Percentiles rank a stretch among this genome's conserved stretches.
phyloP scores from a whole-genome alignment of 2,797 vertebrate genomes.

The Eleutherodactylus coqui region DNA sequence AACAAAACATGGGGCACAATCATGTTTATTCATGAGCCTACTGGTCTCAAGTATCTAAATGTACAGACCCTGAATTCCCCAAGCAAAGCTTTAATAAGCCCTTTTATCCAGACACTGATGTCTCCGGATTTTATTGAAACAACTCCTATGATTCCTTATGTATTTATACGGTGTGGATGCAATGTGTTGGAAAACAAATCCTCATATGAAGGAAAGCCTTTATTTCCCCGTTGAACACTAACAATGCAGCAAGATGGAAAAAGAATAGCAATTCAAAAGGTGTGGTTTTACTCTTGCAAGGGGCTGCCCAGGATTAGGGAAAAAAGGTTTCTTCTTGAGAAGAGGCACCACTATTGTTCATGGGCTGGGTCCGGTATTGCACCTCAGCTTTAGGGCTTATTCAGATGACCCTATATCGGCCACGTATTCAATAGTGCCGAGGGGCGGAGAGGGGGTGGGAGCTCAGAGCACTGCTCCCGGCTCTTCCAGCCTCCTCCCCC shows the following conservation, averaged over 20 bases:
- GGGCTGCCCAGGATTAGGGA: background rate
- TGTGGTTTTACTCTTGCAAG: background rate
- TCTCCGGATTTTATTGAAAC: slow-evolving; percentile 1
- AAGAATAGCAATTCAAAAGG: background rate
- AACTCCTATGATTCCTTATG: background rate
- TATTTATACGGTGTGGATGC: slow-evolving; percentile 11
- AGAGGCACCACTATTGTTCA: background rate
- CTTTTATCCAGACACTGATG: slow-evolving; percentile 16
- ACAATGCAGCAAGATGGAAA: background rate
- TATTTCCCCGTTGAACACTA: background rate
- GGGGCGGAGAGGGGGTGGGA: no score
- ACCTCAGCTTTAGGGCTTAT: no score
- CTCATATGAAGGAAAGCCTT: background rate
- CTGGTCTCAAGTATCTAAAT: slow-evolving; percentile 32
- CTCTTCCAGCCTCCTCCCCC: no score
- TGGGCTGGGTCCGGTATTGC: background rate
- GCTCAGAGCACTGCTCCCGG: no score
- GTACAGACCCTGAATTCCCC: slow-evolving; percentile 18
- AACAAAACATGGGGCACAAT: slow-evolving; percentile 28
- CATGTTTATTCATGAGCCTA: slow-evolving; percentile 45
- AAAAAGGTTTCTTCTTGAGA: background rate
- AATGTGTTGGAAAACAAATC: background rate
- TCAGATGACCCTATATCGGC: no score
- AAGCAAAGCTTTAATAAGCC: slow-evolving; percentile 27
- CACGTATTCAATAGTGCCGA: no score